phyloP scores from a whole-genome alignment of 2,113 vertebrate genomes.

The Psilopogon haemacephalus region DNA sequence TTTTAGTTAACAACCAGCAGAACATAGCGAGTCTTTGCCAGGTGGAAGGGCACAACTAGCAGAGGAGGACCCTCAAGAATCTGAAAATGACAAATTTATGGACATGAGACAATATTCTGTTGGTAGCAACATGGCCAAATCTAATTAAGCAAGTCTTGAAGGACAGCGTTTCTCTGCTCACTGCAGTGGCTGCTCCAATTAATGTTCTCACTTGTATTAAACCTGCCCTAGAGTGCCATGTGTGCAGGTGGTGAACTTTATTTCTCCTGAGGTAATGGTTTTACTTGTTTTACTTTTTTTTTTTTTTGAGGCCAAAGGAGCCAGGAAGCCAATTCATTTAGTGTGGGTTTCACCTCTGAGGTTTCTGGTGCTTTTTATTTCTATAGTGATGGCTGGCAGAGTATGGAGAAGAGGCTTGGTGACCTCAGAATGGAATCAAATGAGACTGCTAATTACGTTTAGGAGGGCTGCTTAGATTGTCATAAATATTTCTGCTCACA shows the following conservation, averaged over 20 bases:
- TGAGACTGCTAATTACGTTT: slow-evolving; percentile 23
- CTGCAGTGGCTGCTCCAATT: background rate
- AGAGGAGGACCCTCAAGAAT: background rate
- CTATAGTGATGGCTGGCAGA: background rate
- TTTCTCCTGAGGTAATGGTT: background rate
- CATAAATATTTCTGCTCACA: background rate
- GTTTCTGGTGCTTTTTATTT: background rate
- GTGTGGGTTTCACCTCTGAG: background rate
- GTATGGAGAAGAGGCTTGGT: background rate
- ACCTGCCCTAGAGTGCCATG: background rate
- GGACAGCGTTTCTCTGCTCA: background rate
- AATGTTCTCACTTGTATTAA: background rate
- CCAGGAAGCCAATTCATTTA: background rate
- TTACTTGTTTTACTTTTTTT: background rate
- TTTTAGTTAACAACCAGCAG: background rate
- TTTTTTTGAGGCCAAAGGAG: background rate
- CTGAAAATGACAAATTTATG: background rate
- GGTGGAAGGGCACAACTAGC: background rate
- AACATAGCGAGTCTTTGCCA: background rate
- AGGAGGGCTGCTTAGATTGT: background rate
- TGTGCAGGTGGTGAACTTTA: background rate
- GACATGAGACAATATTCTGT: background rate
- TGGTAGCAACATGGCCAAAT: background rate
- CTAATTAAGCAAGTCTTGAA: background rate
- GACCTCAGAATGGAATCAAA: slow-evolving; percentile 30